Evolutionary conservation across 2,888 invertebrate genomes (phyloP).

Genomic region (Apodemia zela): DNA sequence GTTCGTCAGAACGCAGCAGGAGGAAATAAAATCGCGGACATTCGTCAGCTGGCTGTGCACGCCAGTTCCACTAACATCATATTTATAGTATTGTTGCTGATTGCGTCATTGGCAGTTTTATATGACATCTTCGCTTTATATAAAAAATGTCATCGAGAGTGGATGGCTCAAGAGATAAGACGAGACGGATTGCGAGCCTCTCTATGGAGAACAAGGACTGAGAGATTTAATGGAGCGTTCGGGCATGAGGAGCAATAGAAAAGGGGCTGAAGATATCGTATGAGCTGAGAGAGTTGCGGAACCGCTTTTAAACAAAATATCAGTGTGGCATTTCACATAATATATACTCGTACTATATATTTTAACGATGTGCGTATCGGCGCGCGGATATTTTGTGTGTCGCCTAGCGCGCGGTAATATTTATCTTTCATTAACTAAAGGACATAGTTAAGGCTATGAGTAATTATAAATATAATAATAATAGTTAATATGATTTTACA

Average conservation of each 20-base stretch:
- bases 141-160: neutral
- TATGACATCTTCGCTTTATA: neutral
- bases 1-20: neutral
- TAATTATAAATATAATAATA: too few relatives aligned
- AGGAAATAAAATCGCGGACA: neutral
- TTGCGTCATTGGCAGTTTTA: neutral
- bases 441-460: too few relatives aligned
- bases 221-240: neutral
- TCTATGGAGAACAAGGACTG: neutral
- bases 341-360: too few relatives aligned
- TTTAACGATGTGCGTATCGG: too few relatives aligned
- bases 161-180: neutral
- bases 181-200: neutral
- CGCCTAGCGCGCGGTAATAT: too few relatives aligned
- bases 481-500: too few relatives aligned
- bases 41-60: neutral
- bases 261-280: neutral
- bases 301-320: too few relatives aligned
- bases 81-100: neutral
- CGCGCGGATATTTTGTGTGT: too few relatives aligned
- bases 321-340: too few relatives aligned
- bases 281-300: too few relatives aligned
- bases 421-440: too few relatives aligned
- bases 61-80: neutral
- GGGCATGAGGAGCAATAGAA: neutral